Percentiles rank a stretch among this genome's conserved stretches.
phyloP scores from a whole-genome alignment of 2,888 invertebrate species.

The Macropis europaea region DNA sequence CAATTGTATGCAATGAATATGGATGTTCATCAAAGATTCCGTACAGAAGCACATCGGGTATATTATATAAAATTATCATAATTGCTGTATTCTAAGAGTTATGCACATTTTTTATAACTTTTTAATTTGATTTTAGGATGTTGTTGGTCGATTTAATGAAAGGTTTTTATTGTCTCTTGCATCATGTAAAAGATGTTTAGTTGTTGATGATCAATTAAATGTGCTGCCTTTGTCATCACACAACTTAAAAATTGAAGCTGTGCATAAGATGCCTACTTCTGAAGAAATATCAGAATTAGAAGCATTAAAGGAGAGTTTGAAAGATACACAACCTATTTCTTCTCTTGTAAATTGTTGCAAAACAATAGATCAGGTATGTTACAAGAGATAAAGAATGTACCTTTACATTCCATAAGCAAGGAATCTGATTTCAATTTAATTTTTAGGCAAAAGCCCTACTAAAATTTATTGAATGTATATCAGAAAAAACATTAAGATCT shows the following conservation, averaged over 20 bases:
- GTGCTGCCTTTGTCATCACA: constrained; percentile 96
- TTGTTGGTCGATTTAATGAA: constrained; percentile 97
- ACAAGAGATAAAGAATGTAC: background rate
- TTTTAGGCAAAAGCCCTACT: constrained; percentile 90
- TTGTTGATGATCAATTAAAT: constrained; percentile 96
- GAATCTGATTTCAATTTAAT: background rate
- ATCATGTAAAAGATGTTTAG: constrained; percentile 92
- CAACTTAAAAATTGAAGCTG: constrained; percentile 89
- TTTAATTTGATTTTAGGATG: constrained; percentile 80
- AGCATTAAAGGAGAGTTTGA: constrained; percentile 89
- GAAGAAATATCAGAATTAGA: constrained; percentile 84
- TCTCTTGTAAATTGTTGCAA: constrained; percentile 92
- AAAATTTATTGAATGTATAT: constrained; percentile 96
- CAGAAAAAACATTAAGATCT: constrained; percentile 92
- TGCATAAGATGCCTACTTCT: constrained; percentile 82
- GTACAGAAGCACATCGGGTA: constrained; percentile 94
- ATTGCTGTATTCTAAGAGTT: background rate
- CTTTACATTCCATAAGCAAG: background rate
- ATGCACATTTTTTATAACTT: background rate
- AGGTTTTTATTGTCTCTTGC: constrained; percentile 95
- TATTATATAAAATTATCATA: too few species aligned
- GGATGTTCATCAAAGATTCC: constrained; percentile 98
- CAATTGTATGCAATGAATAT: constrained; percentile 98
- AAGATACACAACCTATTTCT: constrained; percentile 96
- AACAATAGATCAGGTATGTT: constrained; percentile 91